These are phyloP conservation scores for Heteractis magnifica DNA, from an alignment of 92 coral and sea anemone species.

Conservation along the genomic window DNA sequence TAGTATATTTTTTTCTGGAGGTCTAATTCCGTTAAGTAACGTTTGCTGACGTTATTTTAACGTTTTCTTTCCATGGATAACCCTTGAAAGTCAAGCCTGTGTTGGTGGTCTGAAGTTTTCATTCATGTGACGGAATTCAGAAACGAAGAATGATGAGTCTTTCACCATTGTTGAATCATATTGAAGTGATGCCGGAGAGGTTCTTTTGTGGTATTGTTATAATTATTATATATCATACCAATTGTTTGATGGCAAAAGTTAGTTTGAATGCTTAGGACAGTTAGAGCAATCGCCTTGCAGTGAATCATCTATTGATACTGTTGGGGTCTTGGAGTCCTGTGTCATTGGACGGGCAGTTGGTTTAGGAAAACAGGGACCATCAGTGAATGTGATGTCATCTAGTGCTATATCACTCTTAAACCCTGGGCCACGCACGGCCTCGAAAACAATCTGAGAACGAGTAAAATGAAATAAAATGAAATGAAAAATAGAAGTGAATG, in stretches of 20 bases:
- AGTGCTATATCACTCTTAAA: constrained; percentile 80
- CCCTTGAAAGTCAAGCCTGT: too few relatives aligned
- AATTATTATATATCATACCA: neutral
- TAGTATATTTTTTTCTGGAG: too few relatives aligned
- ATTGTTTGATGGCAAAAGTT: neutral
- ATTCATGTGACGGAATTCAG: too few relatives aligned
- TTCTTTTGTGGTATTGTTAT: neutral
- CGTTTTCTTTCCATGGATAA: too few relatives aligned
- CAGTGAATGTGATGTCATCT: constrained; percentile 58
- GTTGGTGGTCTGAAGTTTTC: too few relatives aligned
- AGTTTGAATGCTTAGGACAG: constrained; percentile 1
- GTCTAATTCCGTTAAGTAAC: too few relatives aligned
- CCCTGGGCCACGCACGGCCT: constrained; percentile 67
- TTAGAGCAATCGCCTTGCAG: constrained; percentile 25
- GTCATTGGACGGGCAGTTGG: neutral
- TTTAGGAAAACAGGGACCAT: constrained; percentile 47
- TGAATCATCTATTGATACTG: neutral
- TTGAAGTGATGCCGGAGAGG: too few relatives aligned
- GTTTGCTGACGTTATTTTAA: too few relatives aligned
- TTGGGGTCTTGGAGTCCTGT: neutral
- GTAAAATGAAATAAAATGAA: neutral
- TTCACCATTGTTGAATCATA: too few relatives aligned
- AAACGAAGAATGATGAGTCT: too few relatives aligned
- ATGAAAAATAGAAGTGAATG: too few relatives aligned
- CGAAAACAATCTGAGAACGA: constrained; percentile 57